A percentile compares a stretch with the other conserved stretches of the same genome.
phyloP scores from a whole-genome alignment of 2,888 invertebrate genomes.

The Malthinus seriepunctatus region DNA sequence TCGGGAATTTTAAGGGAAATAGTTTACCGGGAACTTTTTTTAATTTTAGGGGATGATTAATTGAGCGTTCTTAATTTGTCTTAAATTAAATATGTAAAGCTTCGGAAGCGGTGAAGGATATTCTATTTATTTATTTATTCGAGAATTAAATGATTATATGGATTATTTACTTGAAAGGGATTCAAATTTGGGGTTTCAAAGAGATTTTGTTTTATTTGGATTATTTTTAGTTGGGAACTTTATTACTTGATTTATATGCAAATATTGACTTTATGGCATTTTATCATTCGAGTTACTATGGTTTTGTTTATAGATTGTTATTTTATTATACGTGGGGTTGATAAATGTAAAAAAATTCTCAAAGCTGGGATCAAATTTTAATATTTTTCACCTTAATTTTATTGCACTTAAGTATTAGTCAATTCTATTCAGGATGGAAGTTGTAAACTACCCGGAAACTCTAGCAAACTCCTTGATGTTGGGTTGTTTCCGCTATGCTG shows the following conservation, averaged over 20 bases:
- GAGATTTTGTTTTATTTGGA: neutral
- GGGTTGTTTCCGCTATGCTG: constrained; percentile 11
- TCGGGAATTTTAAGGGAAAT: no score
- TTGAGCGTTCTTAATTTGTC: neutral
- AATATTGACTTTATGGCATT: neutral
- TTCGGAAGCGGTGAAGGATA: neutral
- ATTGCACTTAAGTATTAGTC: constrained; percentile 6
- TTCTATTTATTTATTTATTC: constrained; percentile 1
- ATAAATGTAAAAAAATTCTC: no score
- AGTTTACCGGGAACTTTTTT: no score
- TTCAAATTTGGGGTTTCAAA: neutral
- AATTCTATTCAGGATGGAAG: constrained; percentile 19
- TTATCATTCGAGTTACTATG: constrained; percentile 1
- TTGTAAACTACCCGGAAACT: constrained; percentile 17
- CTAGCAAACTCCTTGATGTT: constrained; percentile 11
- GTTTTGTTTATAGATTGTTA: neutral
- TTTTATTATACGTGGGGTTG: neutral
- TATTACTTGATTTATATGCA: neutral
- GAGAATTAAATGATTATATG: constrained; percentile 2
- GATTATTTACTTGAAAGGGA: neutral
- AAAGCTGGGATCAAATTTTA: no score
- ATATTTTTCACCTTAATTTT: neutral
- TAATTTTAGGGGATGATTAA: no score
- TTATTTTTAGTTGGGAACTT: neutral
- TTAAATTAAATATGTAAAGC: constrained; percentile 3